A percentile compares a stretch with the other conserved stretches of the same genome.
Conservation (phyloP, 2,888 invertebrate genomes). For the Drosophila greeni region DNA sequence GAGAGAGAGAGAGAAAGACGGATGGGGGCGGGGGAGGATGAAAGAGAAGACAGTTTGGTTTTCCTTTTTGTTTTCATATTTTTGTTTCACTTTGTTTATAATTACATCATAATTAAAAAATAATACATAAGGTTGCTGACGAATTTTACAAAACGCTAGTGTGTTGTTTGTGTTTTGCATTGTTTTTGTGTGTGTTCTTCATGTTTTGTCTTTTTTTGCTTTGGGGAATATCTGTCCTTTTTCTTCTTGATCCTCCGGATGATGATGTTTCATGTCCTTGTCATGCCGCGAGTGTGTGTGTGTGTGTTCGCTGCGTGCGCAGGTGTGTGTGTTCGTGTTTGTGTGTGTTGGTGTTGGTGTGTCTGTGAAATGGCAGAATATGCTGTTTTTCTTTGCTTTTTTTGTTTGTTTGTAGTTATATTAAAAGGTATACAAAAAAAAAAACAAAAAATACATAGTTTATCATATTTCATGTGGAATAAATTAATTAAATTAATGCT, state of each 20-base stretch:
- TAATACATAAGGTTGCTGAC: constrained; percentile 76
- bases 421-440: constrained; percentile 62
- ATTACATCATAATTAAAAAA: constrained; percentile 78
- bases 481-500: constrained; percentile 73
- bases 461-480: constrained; percentile 67
- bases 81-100: constrained; percentile 77
- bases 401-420: constrained; percentile 55
- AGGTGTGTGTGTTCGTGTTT: constrained; percentile 42
- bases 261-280: constrained; percentile 52
- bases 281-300: constrained; percentile 49
- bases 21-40: constrained; percentile 20
- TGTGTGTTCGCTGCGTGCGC: constrained; percentile 37
- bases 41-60: constrained; percentile 56
- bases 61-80: constrained; percentile 64
- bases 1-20: constrained; percentile 20
- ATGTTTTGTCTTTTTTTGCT: constrained; percentile 32
- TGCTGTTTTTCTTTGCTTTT: constrained; percentile 46
- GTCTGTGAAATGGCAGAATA: constrained; percentile 66
- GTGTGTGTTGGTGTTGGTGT: constrained; percentile 44
- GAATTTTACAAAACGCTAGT: constrained; percentile 70
- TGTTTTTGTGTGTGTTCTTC: constrained; percentile 26
- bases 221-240: constrained; percentile 46
- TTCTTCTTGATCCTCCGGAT: constrained; percentile 48
- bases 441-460: constrained; percentile 58
- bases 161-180: constrained; percentile 56